These are phyloP conservation scores for Prinia subflava DNA, from an alignment of 2,113 vertebrate genomes.

Conservation along the genomic window DNA sequence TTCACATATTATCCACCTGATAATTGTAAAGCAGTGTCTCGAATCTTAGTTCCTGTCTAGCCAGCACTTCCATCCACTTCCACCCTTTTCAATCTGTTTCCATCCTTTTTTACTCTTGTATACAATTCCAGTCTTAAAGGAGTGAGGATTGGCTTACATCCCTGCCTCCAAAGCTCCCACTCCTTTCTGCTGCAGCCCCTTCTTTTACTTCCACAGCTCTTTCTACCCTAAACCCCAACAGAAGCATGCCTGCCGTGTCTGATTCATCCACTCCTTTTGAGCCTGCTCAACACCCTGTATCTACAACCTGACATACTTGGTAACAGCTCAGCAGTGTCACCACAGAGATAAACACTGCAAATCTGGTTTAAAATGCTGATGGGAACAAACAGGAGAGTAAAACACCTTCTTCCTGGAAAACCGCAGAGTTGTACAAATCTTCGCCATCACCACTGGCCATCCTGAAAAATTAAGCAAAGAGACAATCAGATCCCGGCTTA, in stretches of 20 bases:
- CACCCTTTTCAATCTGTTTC: not conserved
- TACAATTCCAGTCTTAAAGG: not conserved
- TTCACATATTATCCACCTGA: not conserved
- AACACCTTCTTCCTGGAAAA: conserved; percentile 22
- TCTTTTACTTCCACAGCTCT: not conserved
- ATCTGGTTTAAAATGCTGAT: not conserved
- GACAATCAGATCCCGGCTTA: not conserved
- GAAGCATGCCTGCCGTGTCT: not conserved
- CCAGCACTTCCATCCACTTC: not conserved
- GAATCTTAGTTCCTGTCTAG: not conserved
- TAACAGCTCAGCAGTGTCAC: not conserved
- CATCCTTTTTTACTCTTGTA: not conserved
- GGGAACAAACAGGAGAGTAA: not conserved
- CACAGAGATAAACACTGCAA: not conserved
- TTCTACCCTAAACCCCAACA: not conserved
- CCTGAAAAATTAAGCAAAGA: conserved; percentile 5
- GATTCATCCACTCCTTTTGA: not conserved
- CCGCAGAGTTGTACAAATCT: not conserved
- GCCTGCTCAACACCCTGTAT: not conserved
- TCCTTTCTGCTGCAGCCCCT: not conserved
- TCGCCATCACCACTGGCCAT: accelerated
- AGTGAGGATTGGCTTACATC: not conserved
- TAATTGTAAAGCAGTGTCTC: not conserved
- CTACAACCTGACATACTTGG: not conserved
- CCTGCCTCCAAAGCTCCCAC: not conserved